Conservation (phyloP, 2,113 vertebrate genomes). For the Burhinus oedicnemus region DNA sequence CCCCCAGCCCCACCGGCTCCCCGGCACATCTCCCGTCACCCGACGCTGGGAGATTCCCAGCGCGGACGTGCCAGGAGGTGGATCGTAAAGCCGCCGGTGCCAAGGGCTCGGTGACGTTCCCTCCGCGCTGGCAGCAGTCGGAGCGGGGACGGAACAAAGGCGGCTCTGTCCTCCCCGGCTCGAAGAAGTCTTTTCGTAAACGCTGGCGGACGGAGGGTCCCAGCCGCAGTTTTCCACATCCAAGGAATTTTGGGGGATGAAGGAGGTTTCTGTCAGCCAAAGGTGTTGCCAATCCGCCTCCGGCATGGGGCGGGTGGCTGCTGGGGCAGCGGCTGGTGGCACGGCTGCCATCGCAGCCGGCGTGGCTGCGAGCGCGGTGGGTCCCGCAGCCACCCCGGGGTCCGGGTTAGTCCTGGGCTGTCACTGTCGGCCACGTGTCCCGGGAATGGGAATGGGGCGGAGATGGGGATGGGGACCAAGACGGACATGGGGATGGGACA, state of each 20-base stretch:
- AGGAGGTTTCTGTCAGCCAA: neutral
- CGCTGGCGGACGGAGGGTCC: neutral
- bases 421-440: fast-evolving
- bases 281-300: neutral
- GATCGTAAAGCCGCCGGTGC: neutral
- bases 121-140: neutral
- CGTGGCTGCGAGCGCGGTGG: neutral
- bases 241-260: neutral
- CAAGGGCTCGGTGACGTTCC: neutral
- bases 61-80: neutral
- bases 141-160: neutral
- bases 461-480: neutral
- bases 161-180: neutral
- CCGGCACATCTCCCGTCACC: neutral
- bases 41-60: neutral
- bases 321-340: neutral
- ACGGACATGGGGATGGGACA: no score
- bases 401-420: neutral
- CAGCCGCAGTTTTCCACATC: neutral
- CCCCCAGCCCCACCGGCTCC: neutral
- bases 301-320: neutral
- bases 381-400: fast-evolving
- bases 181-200: neutral
- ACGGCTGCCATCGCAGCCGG: neutral
- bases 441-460: neutral